Evolutionary conservation across 2,888 invertebrate species (phyloP), one percentile per base, ranked within the genome.

Genomic region (Bellardia bayeri): DNA sequence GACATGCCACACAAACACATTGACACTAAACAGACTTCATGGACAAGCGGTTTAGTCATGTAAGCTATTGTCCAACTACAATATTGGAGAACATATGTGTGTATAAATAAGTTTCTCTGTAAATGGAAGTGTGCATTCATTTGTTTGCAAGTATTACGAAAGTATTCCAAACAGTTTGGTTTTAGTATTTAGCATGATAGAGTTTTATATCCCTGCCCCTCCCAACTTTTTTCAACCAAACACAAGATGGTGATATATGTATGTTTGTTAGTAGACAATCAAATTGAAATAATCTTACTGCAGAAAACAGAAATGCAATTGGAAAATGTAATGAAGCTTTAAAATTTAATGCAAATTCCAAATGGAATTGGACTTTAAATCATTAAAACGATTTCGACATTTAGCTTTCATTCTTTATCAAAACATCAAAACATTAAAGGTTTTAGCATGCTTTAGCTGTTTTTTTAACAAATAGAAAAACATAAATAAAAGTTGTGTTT

Each of bases 21-120:
- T 40, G 45, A 66, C 74, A 85, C 68, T 23, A 72, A 61, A 42
- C 30, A 66, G 56, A 79, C 23, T 64, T 16, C 54, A 75, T 33
- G 40, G 49, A 66, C 82, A 83, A 71, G 45, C 69, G 40, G 79
- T 79, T 82, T 69, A 79, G 61, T 63, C 56, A 51, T 69, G 63
- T 79, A 69, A 68, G 40, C 68, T 63, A 78, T 76, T 54, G 40
- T 30, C 51, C 14, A 63, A 74, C 16, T 33, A 16, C 23, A 63
- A 30, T 51, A 13, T n/a, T 42, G 5, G 13, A 37, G 45, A 69
- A 33, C 23, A 63, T n/a, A 58, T 61, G 58, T 23, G n/a, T 23
- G n/a, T n/a, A 54, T 54, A n/a, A n/a, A 23, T 16, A 9, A 23
- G n/a, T 16, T 8, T 16, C 5, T 14, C 54, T 51, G 14, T 51